phyloP scores from a whole-genome alignment of 2,888 invertebrate genomes.

The Aethes cnicana region DNA sequence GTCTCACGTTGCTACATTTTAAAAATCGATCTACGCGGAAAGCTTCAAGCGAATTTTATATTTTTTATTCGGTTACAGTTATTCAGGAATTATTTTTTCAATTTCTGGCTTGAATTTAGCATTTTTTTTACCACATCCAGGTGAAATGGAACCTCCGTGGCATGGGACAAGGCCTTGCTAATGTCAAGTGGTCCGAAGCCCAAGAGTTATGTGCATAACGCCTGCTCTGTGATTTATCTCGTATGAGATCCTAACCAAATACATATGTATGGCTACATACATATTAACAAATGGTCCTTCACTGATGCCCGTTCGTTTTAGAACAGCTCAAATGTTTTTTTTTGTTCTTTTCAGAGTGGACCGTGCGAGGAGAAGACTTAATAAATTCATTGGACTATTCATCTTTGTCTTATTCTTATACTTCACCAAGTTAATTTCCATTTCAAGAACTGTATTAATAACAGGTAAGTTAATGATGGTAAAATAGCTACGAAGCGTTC shows the following conservation, averaged over 20 bases:
- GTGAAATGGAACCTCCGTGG: constrained; percentile 9
- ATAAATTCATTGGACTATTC: neutral
- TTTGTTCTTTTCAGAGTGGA: constrained; percentile 47
- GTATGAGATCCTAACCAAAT: constrained; percentile 60
- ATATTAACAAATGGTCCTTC: constrained; percentile 56
- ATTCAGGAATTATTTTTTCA: too few relatives aligned
- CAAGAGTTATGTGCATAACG: constrained; percentile 74
- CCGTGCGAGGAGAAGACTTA: too few relatives aligned
- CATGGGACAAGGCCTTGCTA: constrained; percentile 60
- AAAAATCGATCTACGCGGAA: too few relatives aligned
- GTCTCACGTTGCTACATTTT: too few relatives aligned
- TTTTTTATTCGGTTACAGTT: too few relatives aligned
- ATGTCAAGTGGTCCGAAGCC: constrained; percentile 70
- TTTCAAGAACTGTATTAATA: too few relatives aligned
- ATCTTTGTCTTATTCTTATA: too few relatives aligned
- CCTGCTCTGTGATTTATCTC: constrained; percentile 72
- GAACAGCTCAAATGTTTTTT: constrained; percentile 47
- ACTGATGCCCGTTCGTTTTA: constrained; percentile 47
- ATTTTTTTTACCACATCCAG: constrained; percentile 1
- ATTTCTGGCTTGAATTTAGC: constrained; percentile 26
- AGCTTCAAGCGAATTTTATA: too few relatives aligned
- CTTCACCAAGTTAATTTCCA: too few relatives aligned
- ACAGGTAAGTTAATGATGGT: too few relatives aligned
- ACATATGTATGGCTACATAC: constrained; percentile 58
- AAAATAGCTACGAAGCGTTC: too few relatives aligned